These are phyloP conservation scores for Lithobates pipiens DNA, from an alignment of 2,797 vertebrate species.

Conservation along the genomic window DNA sequence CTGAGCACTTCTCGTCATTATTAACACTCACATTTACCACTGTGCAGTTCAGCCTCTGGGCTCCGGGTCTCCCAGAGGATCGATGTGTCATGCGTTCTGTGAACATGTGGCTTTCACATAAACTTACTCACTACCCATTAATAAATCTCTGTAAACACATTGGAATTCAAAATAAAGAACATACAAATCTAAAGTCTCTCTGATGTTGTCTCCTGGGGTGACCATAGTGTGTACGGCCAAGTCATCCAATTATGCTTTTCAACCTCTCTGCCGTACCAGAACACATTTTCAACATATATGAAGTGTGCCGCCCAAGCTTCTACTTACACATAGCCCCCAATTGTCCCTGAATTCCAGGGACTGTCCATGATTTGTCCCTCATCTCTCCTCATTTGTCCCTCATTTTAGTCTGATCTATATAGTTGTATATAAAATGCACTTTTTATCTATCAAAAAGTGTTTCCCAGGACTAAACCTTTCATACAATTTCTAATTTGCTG, in stretches of 20 bases:
- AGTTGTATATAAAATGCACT: too few species aligned
- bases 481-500: too few species aligned
- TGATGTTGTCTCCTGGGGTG: not conserved
- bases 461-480: too few species aligned
- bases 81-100: conserved; percentile 14
- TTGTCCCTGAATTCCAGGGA: too few species aligned
- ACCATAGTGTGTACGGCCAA: not conserved
- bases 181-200: not conserved
- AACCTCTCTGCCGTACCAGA: not conserved
- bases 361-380: too few species aligned
- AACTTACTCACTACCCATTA: not conserved
- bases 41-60: not conserved
- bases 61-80: not conserved
- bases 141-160: not conserved
- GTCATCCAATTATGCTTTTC: not conserved
- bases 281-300: not conserved
- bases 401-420: too few species aligned
- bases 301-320: not conserved
- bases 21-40: not conserved
- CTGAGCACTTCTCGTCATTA: not conserved
- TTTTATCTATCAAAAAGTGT: too few species aligned
- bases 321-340: too few species aligned
- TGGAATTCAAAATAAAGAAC: conserved; percentile 18
- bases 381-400: too few species aligned
- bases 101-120: conserved; percentile 21